phyloP scores from a whole-genome alignment of 2,113 vertebrate genomes.

The Lepisosteus osseus region DNA sequence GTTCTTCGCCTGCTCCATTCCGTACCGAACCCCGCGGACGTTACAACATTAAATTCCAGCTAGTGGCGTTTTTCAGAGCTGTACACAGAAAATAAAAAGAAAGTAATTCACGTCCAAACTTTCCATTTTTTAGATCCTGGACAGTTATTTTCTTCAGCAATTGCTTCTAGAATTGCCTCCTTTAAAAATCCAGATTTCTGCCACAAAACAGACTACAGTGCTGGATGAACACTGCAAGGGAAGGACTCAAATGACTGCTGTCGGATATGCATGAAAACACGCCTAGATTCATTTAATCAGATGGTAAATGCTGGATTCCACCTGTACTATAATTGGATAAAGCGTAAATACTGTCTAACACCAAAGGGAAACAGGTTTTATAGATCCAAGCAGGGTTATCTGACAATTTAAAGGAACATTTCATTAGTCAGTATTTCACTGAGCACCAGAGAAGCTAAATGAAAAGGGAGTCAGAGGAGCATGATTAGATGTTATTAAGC shows the following conservation, averaged over 20 bases:
- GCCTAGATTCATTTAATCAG: conserved; percentile 7
- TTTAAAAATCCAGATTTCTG: too few species aligned
- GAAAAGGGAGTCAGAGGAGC: conserved; percentile 34
- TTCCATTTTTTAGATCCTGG: too few species aligned
- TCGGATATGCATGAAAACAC: neutral
- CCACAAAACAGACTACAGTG: too few species aligned
- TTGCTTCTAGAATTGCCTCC: too few species aligned
- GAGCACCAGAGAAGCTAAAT: conserved; percentile 32
- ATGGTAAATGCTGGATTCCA: conserved; percentile 6
- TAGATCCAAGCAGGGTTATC: conserved; percentile 37
- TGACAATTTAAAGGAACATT: conserved; percentile 45
- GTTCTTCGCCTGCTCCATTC: too few species aligned
- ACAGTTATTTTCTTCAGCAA: too few species aligned
- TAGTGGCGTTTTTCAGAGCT: too few species aligned
- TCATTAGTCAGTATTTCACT: conserved; percentile 43
- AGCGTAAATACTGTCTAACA: conserved; percentile 21
- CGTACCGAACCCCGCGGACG: too few species aligned
- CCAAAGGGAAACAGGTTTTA: conserved; percentile 29
- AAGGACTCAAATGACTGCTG: neutral
- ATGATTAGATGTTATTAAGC: conserved; percentile 57
- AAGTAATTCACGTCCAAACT: too few species aligned
- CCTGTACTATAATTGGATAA: conserved; percentile 6
- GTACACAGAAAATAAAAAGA: too few species aligned
- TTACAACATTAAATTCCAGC: too few species aligned
- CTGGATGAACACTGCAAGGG: too few species aligned